Conservation (phyloP, 2,113 vertebrate species). For the Chamaetylas fuelleborni region DNA sequence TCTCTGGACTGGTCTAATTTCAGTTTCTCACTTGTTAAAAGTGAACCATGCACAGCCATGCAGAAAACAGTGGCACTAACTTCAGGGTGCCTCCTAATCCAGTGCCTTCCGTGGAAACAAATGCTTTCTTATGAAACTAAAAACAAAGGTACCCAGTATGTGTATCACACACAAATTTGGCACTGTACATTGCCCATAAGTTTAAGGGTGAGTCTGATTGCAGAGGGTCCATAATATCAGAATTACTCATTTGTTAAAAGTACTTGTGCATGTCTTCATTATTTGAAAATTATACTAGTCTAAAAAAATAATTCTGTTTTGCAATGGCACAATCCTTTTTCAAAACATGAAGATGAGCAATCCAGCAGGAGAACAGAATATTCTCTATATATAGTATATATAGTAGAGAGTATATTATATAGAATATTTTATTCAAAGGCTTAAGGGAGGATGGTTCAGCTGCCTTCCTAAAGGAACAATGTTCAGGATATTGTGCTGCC, state of each 20-base stretch:
- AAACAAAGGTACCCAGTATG: neutral
- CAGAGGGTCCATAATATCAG: neutral
- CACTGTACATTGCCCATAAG: accelerated
- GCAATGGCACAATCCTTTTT: neutral
- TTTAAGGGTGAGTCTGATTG: neutral
- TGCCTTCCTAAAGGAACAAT: neutral
- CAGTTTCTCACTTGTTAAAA: neutral
- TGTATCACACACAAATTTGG: neutral
- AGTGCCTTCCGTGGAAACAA: neutral
- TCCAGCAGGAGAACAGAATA: neutral
- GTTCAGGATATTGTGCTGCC: neutral
- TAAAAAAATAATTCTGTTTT: neutral
- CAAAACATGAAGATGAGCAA: neutral
- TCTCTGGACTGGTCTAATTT: neutral
- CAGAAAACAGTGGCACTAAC: neutral
- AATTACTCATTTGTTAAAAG: neutral
- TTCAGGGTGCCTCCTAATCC: neutral
- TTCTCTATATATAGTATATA: no score
- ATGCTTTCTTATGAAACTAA: neutral
- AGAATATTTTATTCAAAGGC: neutral
- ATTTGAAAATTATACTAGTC: neutral
- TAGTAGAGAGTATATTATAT: no score
- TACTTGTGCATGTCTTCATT: neutral
- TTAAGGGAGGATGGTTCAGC: neutral
- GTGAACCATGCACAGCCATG: neutral